Conservation (phyloP, 2,888 invertebrate species). For the Cybosia mesomella region DNA sequence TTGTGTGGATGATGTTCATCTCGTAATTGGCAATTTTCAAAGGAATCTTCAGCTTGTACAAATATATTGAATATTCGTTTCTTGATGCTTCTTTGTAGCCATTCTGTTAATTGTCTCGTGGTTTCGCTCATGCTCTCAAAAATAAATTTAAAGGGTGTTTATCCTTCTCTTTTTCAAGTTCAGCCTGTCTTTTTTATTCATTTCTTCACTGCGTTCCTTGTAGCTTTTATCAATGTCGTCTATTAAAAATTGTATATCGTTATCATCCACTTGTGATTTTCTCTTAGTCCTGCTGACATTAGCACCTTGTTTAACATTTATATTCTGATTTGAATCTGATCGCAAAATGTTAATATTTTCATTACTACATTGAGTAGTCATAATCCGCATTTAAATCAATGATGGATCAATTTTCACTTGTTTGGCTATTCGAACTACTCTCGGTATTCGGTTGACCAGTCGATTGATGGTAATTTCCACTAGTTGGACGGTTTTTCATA, state of each 20-base stretch:
- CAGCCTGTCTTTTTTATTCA: conserved; percentile 20
- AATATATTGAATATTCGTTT: neutral
- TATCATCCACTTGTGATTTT: conserved; percentile 21
- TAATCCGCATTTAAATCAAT: neutral
- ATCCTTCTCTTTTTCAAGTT: conserved; percentile 16
- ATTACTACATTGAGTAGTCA: conserved; percentile 9
- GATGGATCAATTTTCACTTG: conserved; percentile 7
- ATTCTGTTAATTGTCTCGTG: conserved; percentile 1
- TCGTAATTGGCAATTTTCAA: neutral
- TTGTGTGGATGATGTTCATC: neutral
- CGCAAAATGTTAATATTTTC: conserved; percentile 16
- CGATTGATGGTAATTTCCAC: conserved; percentile 18
- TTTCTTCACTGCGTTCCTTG: too few species aligned
- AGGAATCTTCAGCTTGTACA: neutral
- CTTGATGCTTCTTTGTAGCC: neutral
- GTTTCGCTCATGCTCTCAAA: conserved; percentile 17
- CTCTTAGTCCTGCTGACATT: conserved; percentile 19
- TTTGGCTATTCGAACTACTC: conserved; percentile 19
- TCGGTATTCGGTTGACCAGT: too few species aligned
- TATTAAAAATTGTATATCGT: conserved; percentile 17
- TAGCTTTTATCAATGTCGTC: too few species aligned
- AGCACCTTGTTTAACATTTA: conserved; percentile 20
- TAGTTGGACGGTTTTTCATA: conserved; percentile 20
- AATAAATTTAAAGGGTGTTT: conserved; percentile 22
- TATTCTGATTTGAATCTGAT: conserved; percentile 21